These are phyloP conservation scores for Umimayanthus chanpuru DNA, from an alignment of 92 coral and sea anemone genomes.

Conservation along the genomic window DNA sequence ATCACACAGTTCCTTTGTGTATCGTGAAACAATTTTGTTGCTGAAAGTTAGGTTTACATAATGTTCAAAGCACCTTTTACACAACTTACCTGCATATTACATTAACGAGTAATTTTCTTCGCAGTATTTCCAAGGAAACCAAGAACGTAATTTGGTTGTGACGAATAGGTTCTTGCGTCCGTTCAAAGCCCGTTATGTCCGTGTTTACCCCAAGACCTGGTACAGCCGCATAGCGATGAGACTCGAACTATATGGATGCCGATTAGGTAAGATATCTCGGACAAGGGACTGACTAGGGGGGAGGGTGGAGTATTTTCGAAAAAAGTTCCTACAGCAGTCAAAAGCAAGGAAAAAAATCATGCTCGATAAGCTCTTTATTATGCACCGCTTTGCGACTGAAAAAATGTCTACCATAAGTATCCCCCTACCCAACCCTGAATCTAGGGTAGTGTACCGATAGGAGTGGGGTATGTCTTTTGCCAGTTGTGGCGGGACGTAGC, in stretches of 20 bases:
- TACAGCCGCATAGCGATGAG: slow-evolving; percentile 30
- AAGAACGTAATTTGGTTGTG: slow-evolving; percentile 53
- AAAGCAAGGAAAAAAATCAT: too few species aligned
- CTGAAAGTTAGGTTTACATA: not conserved
- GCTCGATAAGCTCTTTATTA: too few species aligned
- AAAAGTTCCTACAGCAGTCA: too few species aligned
- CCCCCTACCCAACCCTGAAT: too few species aligned
- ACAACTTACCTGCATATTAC: not conserved
- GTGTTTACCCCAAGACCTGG: slow-evolving; percentile 58
- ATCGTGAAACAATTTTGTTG: too few species aligned
- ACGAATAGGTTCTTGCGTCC: slow-evolving; percentile 57
- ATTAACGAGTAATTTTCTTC: not conserved
- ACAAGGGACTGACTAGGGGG: not conserved
- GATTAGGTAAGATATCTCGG: slow-evolving; percentile 13
- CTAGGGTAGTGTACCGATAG: not conserved
- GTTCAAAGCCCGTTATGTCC: slow-evolving; percentile 62
- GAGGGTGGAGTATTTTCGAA: too few species aligned
- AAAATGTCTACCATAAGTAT: too few species aligned
- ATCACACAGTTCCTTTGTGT: too few species aligned
- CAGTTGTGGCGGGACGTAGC: not conserved
- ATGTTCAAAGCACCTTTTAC: not conserved
- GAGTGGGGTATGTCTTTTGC: not conserved
- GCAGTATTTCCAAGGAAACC: slow-evolving; percentile 68
- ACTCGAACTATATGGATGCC: slow-evolving; percentile 39
- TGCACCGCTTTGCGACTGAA: too few species aligned